Evolutionary conservation across 2,797 vertebrate species (phyloP).

Genomic region (Peromyscus aztecus): DNA sequence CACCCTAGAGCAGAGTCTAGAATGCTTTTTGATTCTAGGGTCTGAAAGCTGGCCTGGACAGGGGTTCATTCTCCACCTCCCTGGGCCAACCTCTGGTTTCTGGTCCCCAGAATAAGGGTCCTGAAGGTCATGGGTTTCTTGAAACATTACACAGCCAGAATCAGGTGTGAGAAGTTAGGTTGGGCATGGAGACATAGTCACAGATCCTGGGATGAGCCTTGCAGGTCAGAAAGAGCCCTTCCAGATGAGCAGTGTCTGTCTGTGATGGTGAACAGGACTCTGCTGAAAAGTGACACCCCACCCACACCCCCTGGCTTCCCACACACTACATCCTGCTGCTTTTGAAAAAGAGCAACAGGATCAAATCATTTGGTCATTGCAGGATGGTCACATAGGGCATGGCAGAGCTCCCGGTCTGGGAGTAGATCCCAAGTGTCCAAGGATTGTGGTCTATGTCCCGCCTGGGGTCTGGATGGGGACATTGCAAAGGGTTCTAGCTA

Average conservation of each 20-base stretch:
- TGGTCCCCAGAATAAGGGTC: neutral
- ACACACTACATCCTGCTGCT: rapidly evolving
- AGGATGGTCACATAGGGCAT: rapidly evolving
- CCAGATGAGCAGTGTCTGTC: neutral
- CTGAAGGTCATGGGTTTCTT: neutral
- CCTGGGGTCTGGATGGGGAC: constrained; percentile 64
- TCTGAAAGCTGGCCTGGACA: neutral
- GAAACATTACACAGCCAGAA: neutral
- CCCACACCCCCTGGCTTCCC: neutral
- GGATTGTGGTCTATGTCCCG: constrained; percentile 57
- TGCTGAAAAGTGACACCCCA: neutral
- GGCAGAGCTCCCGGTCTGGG: neutral
- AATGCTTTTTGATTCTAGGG: neutral
- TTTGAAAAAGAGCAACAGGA: neutral
- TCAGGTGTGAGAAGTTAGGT: neutral
- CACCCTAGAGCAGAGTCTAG: neutral
- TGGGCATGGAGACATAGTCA: rapidly evolving
- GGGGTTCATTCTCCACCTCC: rapidly evolving
- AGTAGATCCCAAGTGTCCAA: neutral
- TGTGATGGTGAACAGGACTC: neutral
- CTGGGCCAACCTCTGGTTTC: neutral
- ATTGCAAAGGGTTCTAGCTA: neutral
- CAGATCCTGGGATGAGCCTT: neutral
- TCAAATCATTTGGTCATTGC: neutral
- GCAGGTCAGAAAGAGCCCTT: neutral